Evolutionary conservation across 2,113 vertebrate genomes (phyloP), one percentile per base, ranked within the genome.

Genomic region (Macaca mulatta): DNA sequence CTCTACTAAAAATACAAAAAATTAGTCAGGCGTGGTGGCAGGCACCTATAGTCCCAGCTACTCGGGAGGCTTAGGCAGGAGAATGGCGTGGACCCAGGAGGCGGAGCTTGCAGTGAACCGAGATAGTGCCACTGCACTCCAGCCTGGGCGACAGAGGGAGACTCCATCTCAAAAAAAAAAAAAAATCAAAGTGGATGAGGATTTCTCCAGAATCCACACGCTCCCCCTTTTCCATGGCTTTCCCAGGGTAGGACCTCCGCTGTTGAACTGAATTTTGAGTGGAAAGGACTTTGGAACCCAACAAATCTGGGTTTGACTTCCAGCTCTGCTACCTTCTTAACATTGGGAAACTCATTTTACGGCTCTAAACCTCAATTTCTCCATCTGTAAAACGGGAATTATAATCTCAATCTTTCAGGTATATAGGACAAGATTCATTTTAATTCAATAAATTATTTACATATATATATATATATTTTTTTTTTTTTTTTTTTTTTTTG

Each of bases 391-490:
- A 95, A 87, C 38, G 45, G 67, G 18, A 86, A 90, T 83, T 90
- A 94, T 35, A 81, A 94, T 90, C 59, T 52, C 78, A 55, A 14
- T 80, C 48, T n/a, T 89, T 86, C 74, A 45, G 12, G 64, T 35
- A 67, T 59, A 64, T 72, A 38, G 38, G n/a, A 82, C 79, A 95
- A 69, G 45, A n/a, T 88, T 95, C 16, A 90, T 82, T 97, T 82
- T 94, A 91, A 94, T 93, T 96, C 83, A 77, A 3, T 92, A 89
- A 88, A 78, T 77, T 52, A 67, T 87, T 72, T 92, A 55, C 69
- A 52, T 16, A 16, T 52, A 17, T 17, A 52, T 27, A 5, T 57
- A 17, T 17, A 52, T 27, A 5, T 38, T 38, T 57, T 57, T 55
- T n/a, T n/a, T n/a, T n/a, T 57, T 57, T 27, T 5, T 52, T 52